A percentile compares a stretch with the other conserved stretches of the same genome.
Conservation (phyloP, 2,888 invertebrate species). For the Eupithecia vulgata region DNA sequence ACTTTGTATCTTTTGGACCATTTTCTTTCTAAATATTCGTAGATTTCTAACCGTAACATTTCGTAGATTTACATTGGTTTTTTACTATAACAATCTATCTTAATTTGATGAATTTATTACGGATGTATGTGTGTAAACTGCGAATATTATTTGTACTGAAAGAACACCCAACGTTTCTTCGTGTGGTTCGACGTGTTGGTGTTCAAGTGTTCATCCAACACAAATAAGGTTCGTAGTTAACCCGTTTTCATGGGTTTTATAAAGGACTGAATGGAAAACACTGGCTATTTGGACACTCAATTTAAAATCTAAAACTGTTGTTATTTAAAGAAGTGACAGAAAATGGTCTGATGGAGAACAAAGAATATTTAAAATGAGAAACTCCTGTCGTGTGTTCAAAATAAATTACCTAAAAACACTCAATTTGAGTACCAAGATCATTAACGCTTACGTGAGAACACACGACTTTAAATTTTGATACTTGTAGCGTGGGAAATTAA, state of each 20-base stretch:
- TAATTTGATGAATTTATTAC: background rate
- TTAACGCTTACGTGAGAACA: slow-evolving; percentile 27
- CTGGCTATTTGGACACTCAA: background rate
- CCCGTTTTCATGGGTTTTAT: background rate
- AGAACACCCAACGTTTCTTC: background rate
- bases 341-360: slow-evolving; percentile 23
- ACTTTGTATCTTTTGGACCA: slow-evolving; percentile 13
- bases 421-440: background rate
- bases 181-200: background rate
- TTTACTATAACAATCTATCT: background rate
- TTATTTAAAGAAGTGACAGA: background rate
- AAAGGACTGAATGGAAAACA: background rate
- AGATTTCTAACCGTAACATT: background rate
- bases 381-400: slow-evolving; percentile 38
- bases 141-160: background rate
- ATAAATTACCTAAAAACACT: background rate
- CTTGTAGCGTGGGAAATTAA: slow-evolving; percentile 40
- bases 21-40: slow-evolving; percentile 16
- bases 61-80: background rate
- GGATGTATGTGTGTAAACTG: background rate
- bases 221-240: background rate
- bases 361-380: slow-evolving; percentile 20
- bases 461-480: slow-evolving; percentile 44
- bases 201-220: background rate
- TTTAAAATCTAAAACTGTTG: background rate